Evolutionary conservation across 2,888 invertebrate species (phyloP), one percentile per base, ranked within the genome.

Genomic region (Hirtodrosophila trivittata): DNA sequence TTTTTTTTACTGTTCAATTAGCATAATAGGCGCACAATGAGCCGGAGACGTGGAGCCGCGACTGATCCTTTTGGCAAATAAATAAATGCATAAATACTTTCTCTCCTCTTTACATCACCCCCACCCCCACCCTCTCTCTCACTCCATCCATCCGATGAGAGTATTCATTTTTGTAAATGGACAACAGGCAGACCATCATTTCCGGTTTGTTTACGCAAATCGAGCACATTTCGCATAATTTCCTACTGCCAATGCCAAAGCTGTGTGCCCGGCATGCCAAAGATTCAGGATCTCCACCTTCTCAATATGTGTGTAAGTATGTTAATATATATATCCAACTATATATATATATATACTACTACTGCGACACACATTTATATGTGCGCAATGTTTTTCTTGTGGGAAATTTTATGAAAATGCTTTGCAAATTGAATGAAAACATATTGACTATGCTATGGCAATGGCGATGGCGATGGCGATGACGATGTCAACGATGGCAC

Each of bases 171-270:
- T 52, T 49, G 62, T 21, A 77, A 85, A 80, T 82, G 80, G 80
- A 78, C 87, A 85, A 66, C 68, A 65, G 66, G 67, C 77, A 71
- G 66, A 55, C 70, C 83, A 87, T 86, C 81, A 86, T 87, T 87
- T 87, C 87, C 87, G 88, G 86, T 87, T 82, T 87, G 80, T 86
- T 87, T 83, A 80, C 85, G 86, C 88, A 87, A 87, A 87, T 87
- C 87, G 86, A 86, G 77, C 73, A 85, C 83, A 87, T 77, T 88
- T 83, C 77, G 82, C 87, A 87, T 87, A 85, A 87, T 88, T 87
- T 87, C 77, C 87, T 82, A 85, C 86, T 81, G 78, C 86, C 83
- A 81, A 60, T 81, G 78, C 85, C 76, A 77, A 60, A 58, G 73
- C 45, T 39, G 32, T 77, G 83, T 82, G 77, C 83, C 49, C 65